These are phyloP conservation scores for Drosophila rhopaloa DNA, from an alignment of 1,140 invertebrate genomes.

Conservation along the genomic window DNA sequence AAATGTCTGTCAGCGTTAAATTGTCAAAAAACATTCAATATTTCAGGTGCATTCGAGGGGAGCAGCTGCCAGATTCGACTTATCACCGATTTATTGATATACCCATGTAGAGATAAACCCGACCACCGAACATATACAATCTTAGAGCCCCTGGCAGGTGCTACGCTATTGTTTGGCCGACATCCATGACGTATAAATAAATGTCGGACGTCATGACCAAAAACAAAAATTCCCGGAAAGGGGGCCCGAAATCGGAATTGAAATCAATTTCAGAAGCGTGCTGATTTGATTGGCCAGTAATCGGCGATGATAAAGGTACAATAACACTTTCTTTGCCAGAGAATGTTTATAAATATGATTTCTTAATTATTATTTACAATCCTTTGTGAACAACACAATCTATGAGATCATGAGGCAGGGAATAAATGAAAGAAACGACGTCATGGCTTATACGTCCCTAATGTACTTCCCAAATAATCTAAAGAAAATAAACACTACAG, in stretches of 20 bases:
- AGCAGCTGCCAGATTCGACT: constrained; percentile 14
- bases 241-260: constrained; percentile 19
- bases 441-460: too few species aligned
- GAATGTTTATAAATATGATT: constrained; percentile 17
- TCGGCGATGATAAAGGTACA: constrained; percentile 31
- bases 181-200: constrained; percentile 8
- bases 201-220: constrained; percentile 4
- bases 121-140: neutral
- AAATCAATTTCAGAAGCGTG: constrained; percentile 28
- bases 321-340: neutral
- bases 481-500: too few species aligned
- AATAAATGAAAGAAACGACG: too few species aligned
- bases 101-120: constrained; percentile 16
- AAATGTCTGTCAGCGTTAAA: constrained; percentile 32
- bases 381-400: constrained; percentile 23
- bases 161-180: constrained; percentile 56
- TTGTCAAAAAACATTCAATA: constrained; percentile 23
- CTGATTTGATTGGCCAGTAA: constrained; percentile 44
- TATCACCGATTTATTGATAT: constrained; percentile 52
- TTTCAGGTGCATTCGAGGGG: constrained; percentile 16
- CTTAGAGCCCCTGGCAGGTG: constrained; percentile 4
- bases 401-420: neutral
- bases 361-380: constrained; percentile 37
- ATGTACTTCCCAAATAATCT: too few species aligned
- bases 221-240: constrained; percentile 11